Evolutionary conservation across 2,888 invertebrate genomes (phyloP).

Genomic region (Drosophila vallismaia): DNA sequence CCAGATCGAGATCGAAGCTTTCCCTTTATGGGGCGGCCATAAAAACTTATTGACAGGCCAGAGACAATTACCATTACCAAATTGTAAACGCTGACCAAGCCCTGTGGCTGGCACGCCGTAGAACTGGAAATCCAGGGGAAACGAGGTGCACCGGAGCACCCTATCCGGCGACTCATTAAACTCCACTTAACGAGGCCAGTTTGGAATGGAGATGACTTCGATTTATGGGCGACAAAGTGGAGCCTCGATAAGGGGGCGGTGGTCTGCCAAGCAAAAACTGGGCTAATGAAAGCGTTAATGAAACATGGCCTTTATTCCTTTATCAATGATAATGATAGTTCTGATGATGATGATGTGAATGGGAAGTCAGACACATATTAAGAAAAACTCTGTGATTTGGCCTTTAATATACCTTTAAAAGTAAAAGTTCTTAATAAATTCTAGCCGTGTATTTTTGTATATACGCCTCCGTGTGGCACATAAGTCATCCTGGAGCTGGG

Average conservation of each 20-base stretch:
- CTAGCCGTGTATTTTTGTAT: slow-evolving; percentile 38
- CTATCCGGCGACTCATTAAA: slow-evolving; percentile 64
- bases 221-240: slow-evolving; percentile 67
- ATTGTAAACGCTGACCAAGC: slow-evolving; percentile 54
- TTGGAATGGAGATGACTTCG: slow-evolving; percentile 45
- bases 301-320: slow-evolving; percentile 31
- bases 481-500: slow-evolving; percentile 55
- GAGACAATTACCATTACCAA: slow-evolving; percentile 69
- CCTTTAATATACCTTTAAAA: neutral
- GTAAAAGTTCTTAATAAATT: neutral
- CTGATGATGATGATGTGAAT: slow-evolving; percentile 11
- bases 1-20: slow-evolving; percentile 41
- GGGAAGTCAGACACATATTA: slow-evolving; percentile 38
- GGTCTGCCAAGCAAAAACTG: slow-evolving; percentile 60
- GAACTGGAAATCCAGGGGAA: slow-evolving; percentile 7
- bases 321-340: slow-evolving; percentile 15
- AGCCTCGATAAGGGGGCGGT: slow-evolving; percentile 57
- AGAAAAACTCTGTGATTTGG: too few species aligned
- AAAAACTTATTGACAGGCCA: slow-evolving; percentile 75
- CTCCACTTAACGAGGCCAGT: slow-evolving; percentile 63
- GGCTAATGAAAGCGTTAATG: slow-evolving; percentile 79
- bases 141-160: slow-evolving; percentile 13
- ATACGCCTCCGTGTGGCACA: slow-evolving; percentile 73
- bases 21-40: slow-evolving; percentile 60
- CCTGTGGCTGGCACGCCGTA: slow-evolving; percentile 67